phyloP scores from a whole-genome alignment of 2,888 invertebrate genomes.

The Lepidochrysops patricia region DNA sequence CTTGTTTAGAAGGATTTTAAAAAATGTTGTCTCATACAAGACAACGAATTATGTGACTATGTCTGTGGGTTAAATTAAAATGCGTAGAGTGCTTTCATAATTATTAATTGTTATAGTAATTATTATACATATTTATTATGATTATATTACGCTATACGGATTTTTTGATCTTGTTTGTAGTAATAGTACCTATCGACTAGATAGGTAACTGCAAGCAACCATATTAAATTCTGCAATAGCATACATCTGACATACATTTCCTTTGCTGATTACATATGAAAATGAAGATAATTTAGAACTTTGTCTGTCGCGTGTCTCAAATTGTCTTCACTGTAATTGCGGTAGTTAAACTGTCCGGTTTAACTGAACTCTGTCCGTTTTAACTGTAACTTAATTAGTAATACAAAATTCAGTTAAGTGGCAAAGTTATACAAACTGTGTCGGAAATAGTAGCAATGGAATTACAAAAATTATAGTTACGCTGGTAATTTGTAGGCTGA shows the following conservation, averaged over 20 bases:
- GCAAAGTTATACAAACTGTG: not conserved
- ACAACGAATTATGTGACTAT: too few species aligned
- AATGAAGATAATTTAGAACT: not conserved
- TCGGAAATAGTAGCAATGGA: not conserved
- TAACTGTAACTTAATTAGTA: not conserved
- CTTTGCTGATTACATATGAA: not conserved
- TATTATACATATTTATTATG: too few species aligned
- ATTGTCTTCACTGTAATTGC: not conserved
- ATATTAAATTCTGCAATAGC: not conserved
- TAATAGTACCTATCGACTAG: too few species aligned
- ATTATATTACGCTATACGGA: too few species aligned
- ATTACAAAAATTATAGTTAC: not conserved
- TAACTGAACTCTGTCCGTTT: not conserved
- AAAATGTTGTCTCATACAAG: too few species aligned
- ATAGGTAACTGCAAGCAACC: not conserved
- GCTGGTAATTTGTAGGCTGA: too few species aligned
- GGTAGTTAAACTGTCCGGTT: not conserved
- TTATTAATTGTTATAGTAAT: too few species aligned
- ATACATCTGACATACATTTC: not conserved
- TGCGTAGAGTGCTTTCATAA: too few species aligned
- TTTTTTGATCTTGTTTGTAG: too few species aligned
- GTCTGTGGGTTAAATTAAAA: too few species aligned
- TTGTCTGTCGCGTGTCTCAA: not conserved
- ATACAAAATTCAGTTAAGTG: constrained; percentile 2
- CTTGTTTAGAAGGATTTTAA: too few species aligned